Conservation (phyloP, 1,140 invertebrate species). For the Amyelois transitella region DNA sequence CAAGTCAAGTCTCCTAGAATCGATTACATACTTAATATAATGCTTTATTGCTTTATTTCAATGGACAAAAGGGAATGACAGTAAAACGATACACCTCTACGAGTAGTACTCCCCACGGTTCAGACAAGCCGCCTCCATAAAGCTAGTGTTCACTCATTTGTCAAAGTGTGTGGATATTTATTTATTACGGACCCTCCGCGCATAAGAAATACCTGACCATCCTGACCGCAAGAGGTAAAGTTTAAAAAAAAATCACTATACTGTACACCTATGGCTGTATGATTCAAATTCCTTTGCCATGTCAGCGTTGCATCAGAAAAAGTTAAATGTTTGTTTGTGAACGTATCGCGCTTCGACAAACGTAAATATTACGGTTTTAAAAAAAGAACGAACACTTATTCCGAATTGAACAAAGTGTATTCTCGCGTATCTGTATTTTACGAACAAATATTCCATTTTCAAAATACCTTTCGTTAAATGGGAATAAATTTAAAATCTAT, state of each 20-base stretch:
- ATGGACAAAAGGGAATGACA: conserved; percentile 1
- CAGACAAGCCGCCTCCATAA: conserved; percentile 47
- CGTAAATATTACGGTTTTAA: neutral
- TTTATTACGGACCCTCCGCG: conserved; percentile 62
- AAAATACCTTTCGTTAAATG: conserved; percentile 26
- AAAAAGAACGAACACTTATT: neutral
- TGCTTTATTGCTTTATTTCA: neutral
- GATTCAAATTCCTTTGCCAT: conserved; percentile 7
- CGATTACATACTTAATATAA: neutral
- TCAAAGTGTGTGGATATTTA: conserved; percentile 63
- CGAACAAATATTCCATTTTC: neutral
- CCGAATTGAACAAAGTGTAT: neutral
- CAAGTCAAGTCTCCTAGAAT: neutral
- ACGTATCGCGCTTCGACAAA: neutral
- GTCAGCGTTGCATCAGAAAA: conserved; percentile 1
- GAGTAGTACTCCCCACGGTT: conserved; percentile 12
- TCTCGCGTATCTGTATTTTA: neutral
- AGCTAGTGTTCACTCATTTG: conserved; percentile 61
- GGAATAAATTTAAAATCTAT: conserved; percentile 59
- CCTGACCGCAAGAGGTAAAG: conserved; percentile 4
- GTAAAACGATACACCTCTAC: conserved; percentile 5
- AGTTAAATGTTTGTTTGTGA: neutral
- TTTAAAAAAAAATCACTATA: conserved; percentile 3
- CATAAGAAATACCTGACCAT: conserved; percentile 45
- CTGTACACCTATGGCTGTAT: conserved; percentile 11